A percentile compares a stretch with the other conserved stretches of the same genome.
phyloP scores from a whole-genome alignment of 2,113 vertebrate species.

The Dasypus novemcinctus region DNA sequence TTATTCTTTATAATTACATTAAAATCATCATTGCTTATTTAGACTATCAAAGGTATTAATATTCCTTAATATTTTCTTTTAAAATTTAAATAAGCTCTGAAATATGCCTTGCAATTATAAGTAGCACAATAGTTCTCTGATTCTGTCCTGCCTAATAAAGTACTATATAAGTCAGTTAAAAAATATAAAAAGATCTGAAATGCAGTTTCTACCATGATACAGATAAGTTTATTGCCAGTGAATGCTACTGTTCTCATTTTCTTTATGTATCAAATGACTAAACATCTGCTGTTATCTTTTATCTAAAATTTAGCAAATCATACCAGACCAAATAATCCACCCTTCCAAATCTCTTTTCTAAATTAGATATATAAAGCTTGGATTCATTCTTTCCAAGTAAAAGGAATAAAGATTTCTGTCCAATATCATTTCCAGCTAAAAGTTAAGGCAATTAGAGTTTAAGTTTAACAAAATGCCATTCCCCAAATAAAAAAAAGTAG shows the following conservation, averaged over 20 bases:
- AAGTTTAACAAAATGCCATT: constrained; percentile 68
- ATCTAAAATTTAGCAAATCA: not conserved
- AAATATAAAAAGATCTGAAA: not conserved
- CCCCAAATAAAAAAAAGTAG: constrained; percentile 58
- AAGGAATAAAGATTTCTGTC: not conserved
- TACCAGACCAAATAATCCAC: not conserved
- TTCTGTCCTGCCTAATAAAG: not conserved
- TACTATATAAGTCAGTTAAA: not conserved
- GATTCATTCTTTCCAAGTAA: not conserved
- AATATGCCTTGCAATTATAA: not conserved
- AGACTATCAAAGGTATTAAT: not conserved
- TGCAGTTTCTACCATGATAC: not conserved
- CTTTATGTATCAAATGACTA: not conserved
- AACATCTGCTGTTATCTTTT: not conserved
- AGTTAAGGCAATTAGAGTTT: constrained; percentile 62
- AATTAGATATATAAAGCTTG: not conserved
- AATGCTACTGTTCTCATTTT: not conserved
- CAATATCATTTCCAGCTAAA: constrained; percentile 22
- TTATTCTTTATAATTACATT: not conserved
- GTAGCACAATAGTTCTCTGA: not conserved
- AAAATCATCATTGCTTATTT: not conserved
- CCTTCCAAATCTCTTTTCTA: not conserved
- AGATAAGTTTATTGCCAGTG: not conserved
- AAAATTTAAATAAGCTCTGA: not conserved
- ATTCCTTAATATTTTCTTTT: not conserved